These are phyloP conservation scores for Cebidichthys violaceus DNA, from an alignment of 2,113 vertebrate genomes.

Conservation along the genomic window DNA sequence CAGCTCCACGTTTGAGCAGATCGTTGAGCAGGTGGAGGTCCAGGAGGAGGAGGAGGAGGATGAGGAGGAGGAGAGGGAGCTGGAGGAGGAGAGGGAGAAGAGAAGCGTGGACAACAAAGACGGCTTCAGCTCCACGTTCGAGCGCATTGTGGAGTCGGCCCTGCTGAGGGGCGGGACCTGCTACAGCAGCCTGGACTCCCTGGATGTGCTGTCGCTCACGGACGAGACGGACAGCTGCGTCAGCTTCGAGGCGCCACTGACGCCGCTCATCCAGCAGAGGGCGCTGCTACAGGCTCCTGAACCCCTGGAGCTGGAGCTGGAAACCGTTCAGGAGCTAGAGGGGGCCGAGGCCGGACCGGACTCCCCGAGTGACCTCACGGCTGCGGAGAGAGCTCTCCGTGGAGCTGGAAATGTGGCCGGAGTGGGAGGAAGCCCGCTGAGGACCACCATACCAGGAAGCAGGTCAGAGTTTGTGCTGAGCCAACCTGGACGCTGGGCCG, in stretches of 20 bases:
- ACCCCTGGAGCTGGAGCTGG: conserved; percentile 87
- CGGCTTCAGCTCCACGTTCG: conserved; percentile 95
- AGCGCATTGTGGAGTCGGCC: conserved; percentile 96
- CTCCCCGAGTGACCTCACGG: conserved; percentile 51
- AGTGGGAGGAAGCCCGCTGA: conserved; percentile 88
- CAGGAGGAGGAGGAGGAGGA: conserved; percentile 84
- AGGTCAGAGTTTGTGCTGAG: conserved; percentile 95
- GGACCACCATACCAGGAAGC: conserved; percentile 93
- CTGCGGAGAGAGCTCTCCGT: background rate
- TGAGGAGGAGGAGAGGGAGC: conserved; percentile 85
- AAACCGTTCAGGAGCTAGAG: conserved; percentile 84
- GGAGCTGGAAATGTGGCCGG: conserved; percentile 73
- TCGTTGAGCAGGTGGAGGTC: conserved; percentile 90
- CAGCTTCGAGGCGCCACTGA: conserved; percentile 96
- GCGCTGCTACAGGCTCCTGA: conserved; percentile 89
- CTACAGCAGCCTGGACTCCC: conserved; percentile 96
- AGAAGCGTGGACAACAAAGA: conserved; percentile 89
- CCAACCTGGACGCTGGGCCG: conserved; percentile 85
- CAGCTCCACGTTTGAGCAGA: conserved; percentile 95
- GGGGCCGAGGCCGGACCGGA: conserved; percentile 84
- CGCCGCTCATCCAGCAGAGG: conserved; percentile 96
- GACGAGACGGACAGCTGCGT: conserved; percentile 98
- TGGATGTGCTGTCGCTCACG: conserved; percentile 94
- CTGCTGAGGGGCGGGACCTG: conserved; percentile 92
- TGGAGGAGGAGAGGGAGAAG: conserved; percentile 83